Base-by-base conservation (phyloP, 2,888 invertebrate genomes). In the Hedychridium roseum region DNA sequence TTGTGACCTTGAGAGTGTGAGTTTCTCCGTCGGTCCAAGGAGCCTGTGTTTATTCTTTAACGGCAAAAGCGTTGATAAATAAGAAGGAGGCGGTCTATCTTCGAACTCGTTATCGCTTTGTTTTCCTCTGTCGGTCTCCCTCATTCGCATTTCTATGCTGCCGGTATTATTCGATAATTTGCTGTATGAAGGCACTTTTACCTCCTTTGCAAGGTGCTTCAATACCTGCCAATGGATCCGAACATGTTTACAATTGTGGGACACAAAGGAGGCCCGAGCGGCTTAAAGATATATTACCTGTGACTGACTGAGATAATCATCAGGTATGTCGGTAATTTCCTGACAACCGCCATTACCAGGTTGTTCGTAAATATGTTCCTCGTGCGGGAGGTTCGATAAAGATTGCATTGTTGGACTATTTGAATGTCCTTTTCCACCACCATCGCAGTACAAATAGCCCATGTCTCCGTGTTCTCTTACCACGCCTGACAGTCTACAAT, bases 171-270 rank as follows among this genome's bases (percentile, higher is more conserved):
- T 72, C 0, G 65, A 52, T 21, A 74, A 56, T 57, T 75, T 72
- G 16, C 64, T 58, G 44, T 75, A 71, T 26, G 74, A 63, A 44
- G 78, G 73, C 47, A 79, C 70, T 64, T 78, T 74, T 4, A 89
- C 90, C 80, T 92, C 91, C 80, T 91, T 91, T 12, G 92, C 91
- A 50, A 92, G 82, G 79, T 92, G 92, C 77, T 92, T 92, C 65
- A 92, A 79, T 17, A 92, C 90, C 80, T 81, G 57, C 36, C 41
- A 39, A 55, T n/a, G n/a, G n/a, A n/a, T n/a, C n/a, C n/a, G n/a
- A n/a, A n/a, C n/a, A n/a, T n/a, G n/a, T n/a, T n/a, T n/a, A n/a
- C n/a, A n/a, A n/a, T n/a, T n/a, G n/a, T n/a, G n/a, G n/a, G n/a
- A 35, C 15, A n/a, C 9, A 18, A 35, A 17, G 5, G 11, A 20